Base-by-base conservation (phyloP, 2,113 vertebrate genomes). In the Chionomys nivalis region DNA sequence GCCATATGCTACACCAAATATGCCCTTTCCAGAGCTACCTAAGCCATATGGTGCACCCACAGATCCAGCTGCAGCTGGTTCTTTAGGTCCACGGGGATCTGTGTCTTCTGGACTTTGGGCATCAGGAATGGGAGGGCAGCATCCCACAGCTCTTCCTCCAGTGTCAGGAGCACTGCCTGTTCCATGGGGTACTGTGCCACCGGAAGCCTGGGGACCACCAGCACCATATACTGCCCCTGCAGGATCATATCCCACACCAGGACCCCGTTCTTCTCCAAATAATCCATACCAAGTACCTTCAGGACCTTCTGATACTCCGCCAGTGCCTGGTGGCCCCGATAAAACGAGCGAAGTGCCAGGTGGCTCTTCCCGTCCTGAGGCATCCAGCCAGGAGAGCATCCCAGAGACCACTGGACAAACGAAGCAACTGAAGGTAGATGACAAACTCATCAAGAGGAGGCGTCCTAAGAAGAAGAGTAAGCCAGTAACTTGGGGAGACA, bases 1-100 rank as follows among this genome's bases (percentile, higher is more conserved):
- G 97, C 98, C 99, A 14, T 99, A 99, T 90, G 98, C 98, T 93
- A 98, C 98, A 31, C 98, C 98, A 97, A 98, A 98, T 66, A 98
- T 98, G 98, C 98, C 98, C 98, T 99, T 98, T 97, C 98, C 99
- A 93, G 98, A 99, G 98, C 98, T 99, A 96, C 98, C 98, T 49
- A 97, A 98, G 97, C 98, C 98, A 70, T 99, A 98, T 0, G 98
- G 98, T 85, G 98, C 98, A 93, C 98, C 98, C 4, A 98, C 98
- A 65, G 98, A 98, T 97, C 98, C 98, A 26, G 96, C 98, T 63
- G 97, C 98, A 2, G 98, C 98, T 96, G 98, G 98, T 97, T 97
- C 98, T 1, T 98, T 98, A 89, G 98, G 98, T 96, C 98, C 98
- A 7, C 99, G 98, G 98, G 98, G 98, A 96, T 98, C 98, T 96